These are phyloP conservation scores for Papilio protenor DNA, from an alignment of 2,888 invertebrate genomes.

Conservation along the genomic window DNA sequence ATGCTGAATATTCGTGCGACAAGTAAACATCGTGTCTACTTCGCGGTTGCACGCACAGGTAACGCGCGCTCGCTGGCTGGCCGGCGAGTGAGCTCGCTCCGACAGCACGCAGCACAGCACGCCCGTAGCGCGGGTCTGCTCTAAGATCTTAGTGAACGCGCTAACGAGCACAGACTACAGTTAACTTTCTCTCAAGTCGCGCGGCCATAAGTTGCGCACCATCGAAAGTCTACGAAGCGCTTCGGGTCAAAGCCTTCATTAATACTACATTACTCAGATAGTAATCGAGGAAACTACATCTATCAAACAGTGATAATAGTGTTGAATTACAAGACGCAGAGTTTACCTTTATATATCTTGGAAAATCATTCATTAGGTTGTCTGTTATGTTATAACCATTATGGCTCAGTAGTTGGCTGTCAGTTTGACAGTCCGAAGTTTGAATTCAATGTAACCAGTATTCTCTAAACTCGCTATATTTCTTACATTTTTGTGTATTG, in stretches of 20 bases:
- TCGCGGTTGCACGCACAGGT: slow-evolving; percentile 20
- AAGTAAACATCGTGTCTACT: slow-evolving; percentile 64
- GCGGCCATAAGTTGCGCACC: slow-evolving; percentile 71
- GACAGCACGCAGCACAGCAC: neutral
- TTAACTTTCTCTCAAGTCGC: slow-evolving; percentile 82
- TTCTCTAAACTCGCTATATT: neutral
- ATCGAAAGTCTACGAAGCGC: slow-evolving; percentile 79
- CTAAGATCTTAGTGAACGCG: slow-evolving; percentile 48
- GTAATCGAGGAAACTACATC: slow-evolving; percentile 31
- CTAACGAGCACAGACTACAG: slow-evolving; percentile 82
- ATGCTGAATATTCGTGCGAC: slow-evolving; percentile 57
- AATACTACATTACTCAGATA: slow-evolving; percentile 45
- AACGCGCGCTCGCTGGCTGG: slow-evolving; percentile 52
- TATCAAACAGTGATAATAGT: slow-evolving; percentile 8
- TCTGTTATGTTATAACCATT: neutral
- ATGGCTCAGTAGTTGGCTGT: neutral
- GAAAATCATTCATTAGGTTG: neutral
- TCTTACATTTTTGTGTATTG: neutral
- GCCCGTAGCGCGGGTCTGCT: neutral
- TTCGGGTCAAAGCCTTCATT: slow-evolving; percentile 76
- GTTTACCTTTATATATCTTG: neutral
- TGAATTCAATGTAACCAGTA: neutral
- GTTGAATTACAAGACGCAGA: slow-evolving; percentile 1
- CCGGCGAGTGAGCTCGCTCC: slow-evolving; percentile 56
- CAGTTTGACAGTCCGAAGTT: neutral